These are phyloP conservation scores for Epinephelus cyanopodus DNA, from an alignment of 2,113 vertebrate genomes.

Conservation along the genomic window DNA sequence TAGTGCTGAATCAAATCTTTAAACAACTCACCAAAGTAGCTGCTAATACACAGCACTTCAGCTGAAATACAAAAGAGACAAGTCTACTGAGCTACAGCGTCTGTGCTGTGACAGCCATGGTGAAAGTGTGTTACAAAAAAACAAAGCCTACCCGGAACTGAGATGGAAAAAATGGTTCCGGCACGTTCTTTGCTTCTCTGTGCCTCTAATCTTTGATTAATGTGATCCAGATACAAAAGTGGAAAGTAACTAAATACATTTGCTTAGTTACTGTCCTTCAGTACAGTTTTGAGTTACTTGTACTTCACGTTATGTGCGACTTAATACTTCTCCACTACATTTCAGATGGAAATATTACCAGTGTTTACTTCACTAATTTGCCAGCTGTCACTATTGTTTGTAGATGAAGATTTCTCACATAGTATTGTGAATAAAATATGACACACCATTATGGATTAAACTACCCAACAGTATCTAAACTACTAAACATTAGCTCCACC, in stretches of 20 bases:
- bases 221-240: not conserved
- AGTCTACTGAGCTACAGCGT: fast-evolving
- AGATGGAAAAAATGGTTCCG: constrained; percentile 26
- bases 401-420: not conserved
- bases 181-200: not conserved
- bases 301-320: not conserved
- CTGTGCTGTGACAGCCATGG: not conserved
- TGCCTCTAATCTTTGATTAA: not conserved
- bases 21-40: constrained; percentile 1
- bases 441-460: too few species aligned
- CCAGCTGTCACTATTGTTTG: not conserved
- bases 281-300: not conserved
- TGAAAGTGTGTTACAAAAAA: constrained; percentile 43
- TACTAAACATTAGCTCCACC: not conserved
- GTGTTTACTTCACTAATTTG: not conserved
- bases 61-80: not conserved
- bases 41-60: not conserved
- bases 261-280: too few species aligned
- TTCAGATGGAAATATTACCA: too few species aligned
- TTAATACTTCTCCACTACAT: not conserved
- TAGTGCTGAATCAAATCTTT: fast-evolving
- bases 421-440: too few species aligned
- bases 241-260: not conserved
- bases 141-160: constrained; percentile 53
- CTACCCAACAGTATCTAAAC: too few species aligned